phyloP scores from a whole-genome alignment of 2,888 invertebrate species.

The Xestia sexstrigata region DNA sequence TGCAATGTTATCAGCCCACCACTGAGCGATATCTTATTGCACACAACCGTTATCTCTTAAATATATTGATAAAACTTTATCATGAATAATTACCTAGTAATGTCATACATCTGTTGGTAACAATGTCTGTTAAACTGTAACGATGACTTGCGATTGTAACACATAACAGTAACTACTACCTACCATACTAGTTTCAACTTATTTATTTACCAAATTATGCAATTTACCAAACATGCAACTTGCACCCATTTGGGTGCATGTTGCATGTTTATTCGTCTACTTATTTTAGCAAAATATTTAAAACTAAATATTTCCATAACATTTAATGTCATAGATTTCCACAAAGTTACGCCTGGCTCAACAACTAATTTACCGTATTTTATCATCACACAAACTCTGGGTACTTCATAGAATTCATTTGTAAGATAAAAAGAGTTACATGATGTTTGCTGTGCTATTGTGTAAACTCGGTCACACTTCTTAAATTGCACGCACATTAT shows the following conservation, averaged over 20 bases:
- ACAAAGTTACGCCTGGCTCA: background rate
- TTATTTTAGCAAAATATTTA: background rate
- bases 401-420: constrained; percentile 5
- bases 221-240: no score
- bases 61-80: constrained; percentile 13
- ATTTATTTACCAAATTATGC: no score
- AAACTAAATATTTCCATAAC: background rate
- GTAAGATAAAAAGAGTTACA: constrained; percentile 46
- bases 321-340: background rate
- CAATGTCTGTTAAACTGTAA: constrained; percentile 1
- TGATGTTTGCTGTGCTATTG: constrained; percentile 25
- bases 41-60: background rate
- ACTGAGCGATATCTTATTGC: background rate
- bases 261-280: background rate
- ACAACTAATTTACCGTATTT: background rate
- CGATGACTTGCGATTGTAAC: background rate
- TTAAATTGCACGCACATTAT: constrained; percentile 30
- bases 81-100: constrained; percentile 17
- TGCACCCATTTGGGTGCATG: background rate
- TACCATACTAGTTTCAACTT: background rate
- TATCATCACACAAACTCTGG: constrained; percentile 13
- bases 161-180: background rate
- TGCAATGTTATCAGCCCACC: constrained; percentile 28
- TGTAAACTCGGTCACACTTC: constrained; percentile 41
- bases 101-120: background rate